These are phyloP conservation scores for Oscheius sp. DNA, from an alignment of 2,888 invertebrate genomes.

Conservation along the genomic window DNA sequence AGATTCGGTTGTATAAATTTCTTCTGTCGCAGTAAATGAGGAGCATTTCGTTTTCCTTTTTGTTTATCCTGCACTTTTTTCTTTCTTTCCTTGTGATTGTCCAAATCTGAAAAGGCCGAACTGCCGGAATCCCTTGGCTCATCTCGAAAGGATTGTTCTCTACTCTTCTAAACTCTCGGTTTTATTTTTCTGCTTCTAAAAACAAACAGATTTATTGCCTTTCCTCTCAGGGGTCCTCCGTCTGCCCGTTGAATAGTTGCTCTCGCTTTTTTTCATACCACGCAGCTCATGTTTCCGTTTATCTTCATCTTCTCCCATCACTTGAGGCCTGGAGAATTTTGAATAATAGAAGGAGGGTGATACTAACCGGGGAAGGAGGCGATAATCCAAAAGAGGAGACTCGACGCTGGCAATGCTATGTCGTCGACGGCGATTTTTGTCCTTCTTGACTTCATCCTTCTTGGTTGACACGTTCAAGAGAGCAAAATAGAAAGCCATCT, in stretches of 20 bases:
- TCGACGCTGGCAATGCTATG: conserved; percentile 56
- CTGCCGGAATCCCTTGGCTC: not conserved
- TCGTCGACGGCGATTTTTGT: conserved; percentile 36
- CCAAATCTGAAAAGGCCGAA: conserved; percentile 2
- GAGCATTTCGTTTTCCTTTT: not conserved
- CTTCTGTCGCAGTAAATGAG: not conserved
- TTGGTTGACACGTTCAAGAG: conserved; percentile 53
- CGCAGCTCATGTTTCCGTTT: not conserved
- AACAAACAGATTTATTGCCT: conserved; percentile 3
- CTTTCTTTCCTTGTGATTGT: not conserved
- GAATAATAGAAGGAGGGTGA: not conserved
- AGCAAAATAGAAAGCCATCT: conserved; percentile 58
- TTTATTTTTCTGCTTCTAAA: not conserved
- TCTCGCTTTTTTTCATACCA: conserved; percentile 31
- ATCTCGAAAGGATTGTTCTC: conserved; percentile 11
- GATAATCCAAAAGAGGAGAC: conserved; percentile 51
- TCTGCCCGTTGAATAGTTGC: conserved; percentile 19
- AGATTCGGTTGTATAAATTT: not conserved
- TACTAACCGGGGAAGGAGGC: conserved; percentile 50
- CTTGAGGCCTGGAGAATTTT: conserved; percentile 19
- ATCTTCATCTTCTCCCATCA: conserved; percentile 28
- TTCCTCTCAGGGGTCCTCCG: conserved; percentile 10
- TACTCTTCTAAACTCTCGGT: not conserved
- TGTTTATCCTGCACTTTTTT: conserved; percentile 13
- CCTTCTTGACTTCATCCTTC: conserved; percentile 40